Evolutionary conservation across 35 echinoderm and acorn worm species (phyloP).

Genomic region (Apostichopus japonicus): DNA sequence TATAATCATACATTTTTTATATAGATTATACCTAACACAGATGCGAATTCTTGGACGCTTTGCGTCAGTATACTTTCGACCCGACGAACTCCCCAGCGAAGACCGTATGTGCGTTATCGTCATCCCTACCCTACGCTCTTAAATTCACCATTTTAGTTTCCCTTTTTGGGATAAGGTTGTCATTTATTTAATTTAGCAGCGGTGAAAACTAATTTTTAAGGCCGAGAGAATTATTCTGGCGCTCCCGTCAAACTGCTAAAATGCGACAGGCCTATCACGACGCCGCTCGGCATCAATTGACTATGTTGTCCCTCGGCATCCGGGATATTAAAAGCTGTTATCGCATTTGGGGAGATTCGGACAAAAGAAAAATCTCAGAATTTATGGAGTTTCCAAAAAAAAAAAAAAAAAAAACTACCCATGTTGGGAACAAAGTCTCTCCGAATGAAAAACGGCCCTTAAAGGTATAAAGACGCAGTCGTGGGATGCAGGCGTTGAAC

Average conservation of each 20-base stretch:
- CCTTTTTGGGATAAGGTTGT: conserved; percentile 58
- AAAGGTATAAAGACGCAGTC: conserved; percentile 56
- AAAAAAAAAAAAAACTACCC: not conserved
- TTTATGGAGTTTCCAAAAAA: conserved; percentile 34
- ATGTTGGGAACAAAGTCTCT: conserved; percentile 51
- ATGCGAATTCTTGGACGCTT: conserved; percentile 45
- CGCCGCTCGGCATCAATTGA: conserved; percentile 40
- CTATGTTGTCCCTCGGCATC: conserved; percentile 29
- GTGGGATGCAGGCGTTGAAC: conserved; percentile 28
- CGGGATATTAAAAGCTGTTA: conserved; percentile 63
- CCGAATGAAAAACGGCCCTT: conserved; percentile 48
- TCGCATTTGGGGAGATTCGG: conserved; percentile 41
- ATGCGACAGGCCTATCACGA: conserved; percentile 15
- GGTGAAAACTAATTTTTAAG: conserved; percentile 62
- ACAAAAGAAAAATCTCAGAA: conserved; percentile 54
- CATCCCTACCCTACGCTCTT: conserved; percentile 51
- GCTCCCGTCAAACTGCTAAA: conserved; percentile 30
- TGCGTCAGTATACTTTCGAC: conserved; percentile 4
- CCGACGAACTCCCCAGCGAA: conserved; percentile 51
- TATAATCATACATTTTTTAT: conserved; percentile 20
- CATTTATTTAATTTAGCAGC: conserved; percentile 65
- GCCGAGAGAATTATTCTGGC: conserved; percentile 48
- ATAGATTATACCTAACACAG: conserved; percentile 13
- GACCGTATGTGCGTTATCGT: conserved; percentile 25
- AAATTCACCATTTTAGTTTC: conserved; percentile 28